These are phyloP conservation scores for Lasaia peninsularis DNA, from an alignment of 1,140 invertebrate species.

Conservation along the genomic window DNA sequence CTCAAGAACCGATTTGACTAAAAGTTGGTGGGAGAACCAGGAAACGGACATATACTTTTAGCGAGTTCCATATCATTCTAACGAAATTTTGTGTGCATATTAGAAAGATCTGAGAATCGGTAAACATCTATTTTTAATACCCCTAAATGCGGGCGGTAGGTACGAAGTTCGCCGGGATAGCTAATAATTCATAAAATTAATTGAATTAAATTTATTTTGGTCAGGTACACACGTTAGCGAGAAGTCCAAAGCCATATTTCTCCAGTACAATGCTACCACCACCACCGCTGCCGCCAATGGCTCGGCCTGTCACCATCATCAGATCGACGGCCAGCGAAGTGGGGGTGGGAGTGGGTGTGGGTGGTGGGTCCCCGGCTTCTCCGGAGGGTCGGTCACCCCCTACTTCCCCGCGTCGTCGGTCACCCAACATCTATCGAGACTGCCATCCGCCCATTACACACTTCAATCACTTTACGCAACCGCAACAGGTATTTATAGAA, in stretches of 20 bases:
- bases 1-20: too few relatives aligned
- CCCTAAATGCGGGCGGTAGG: too few relatives aligned
- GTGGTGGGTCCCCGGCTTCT: conserved; percentile 73
- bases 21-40: too few relatives aligned
- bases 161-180: too few relatives aligned
- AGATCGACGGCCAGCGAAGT: conserved; percentile 83
- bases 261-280: conserved; percentile 93
- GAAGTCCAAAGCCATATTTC: conserved; percentile 89
- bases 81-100: too few relatives aligned
- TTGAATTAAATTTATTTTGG: conserved; percentile 16
- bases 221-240: conserved; percentile 68
- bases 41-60: too few relatives aligned
- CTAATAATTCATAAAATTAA: neutral
- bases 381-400: conserved; percentile 62
- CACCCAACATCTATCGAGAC: conserved; percentile 76
- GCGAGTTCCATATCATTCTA: too few relatives aligned
- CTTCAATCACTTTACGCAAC: conserved; percentile 93
- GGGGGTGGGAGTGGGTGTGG: conserved; percentile 37
- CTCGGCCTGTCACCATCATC: conserved; percentile 96
- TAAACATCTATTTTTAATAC: too few relatives aligned
- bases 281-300: conserved; percentile 97
- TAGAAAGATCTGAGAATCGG: too few relatives aligned
- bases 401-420: conserved; percentile 56
- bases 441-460: conserved; percentile 78
- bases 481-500: conserved; percentile 89